Conservation (phyloP, 2,888 invertebrate species). For the Miltochrista miniata region DNA sequence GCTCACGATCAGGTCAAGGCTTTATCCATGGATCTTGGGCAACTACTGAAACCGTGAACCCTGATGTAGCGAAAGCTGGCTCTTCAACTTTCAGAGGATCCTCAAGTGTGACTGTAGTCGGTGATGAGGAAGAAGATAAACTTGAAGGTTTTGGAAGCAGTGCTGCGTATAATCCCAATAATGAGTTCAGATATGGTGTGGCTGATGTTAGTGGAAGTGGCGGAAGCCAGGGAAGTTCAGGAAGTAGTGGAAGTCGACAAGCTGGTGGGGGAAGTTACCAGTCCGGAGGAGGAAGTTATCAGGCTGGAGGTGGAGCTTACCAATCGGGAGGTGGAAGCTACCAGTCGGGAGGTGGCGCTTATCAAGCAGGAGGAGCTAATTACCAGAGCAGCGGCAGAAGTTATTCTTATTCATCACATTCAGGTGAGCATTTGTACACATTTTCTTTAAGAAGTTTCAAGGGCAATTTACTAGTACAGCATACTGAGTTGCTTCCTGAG, state of each 20-base stretch:
- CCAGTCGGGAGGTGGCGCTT: constrained; percentile 31
- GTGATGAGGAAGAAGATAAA: constrained; percentile 68
- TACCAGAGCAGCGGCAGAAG: constrained; percentile 41
- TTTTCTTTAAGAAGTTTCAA: too few relatives aligned
- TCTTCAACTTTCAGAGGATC: constrained; percentile 62
- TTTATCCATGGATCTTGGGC: constrained; percentile 72
- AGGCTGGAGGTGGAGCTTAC: constrained; percentile 21
- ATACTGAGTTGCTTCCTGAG: too few relatives aligned
- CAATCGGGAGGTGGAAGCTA: constrained; percentile 34
- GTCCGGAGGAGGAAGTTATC: constrained; percentile 13
- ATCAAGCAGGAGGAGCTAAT: constrained; percentile 32
- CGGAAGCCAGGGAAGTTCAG: constrained; percentile 28
- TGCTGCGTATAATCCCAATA: constrained; percentile 68
- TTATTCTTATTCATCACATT: constrained; percentile 66
- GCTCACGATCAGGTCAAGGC: constrained; percentile 45
- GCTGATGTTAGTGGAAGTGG: constrained; percentile 61
- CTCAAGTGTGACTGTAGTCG: constrained; percentile 64
- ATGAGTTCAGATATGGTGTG: constrained; percentile 70
- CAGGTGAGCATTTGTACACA: constrained; percentile 47
- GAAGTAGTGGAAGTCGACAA: constrained; percentile 32
- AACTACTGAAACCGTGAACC: constrained; percentile 77
- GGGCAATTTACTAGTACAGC: too few relatives aligned
- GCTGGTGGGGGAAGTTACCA: constrained; percentile 30
- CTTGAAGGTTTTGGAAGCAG: constrained; percentile 66
- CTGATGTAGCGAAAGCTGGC: constrained; percentile 70